Evolutionary conservation across 2,888 invertebrate species (phyloP).

Genomic region (Cyrtodaria siliqua): DNA sequence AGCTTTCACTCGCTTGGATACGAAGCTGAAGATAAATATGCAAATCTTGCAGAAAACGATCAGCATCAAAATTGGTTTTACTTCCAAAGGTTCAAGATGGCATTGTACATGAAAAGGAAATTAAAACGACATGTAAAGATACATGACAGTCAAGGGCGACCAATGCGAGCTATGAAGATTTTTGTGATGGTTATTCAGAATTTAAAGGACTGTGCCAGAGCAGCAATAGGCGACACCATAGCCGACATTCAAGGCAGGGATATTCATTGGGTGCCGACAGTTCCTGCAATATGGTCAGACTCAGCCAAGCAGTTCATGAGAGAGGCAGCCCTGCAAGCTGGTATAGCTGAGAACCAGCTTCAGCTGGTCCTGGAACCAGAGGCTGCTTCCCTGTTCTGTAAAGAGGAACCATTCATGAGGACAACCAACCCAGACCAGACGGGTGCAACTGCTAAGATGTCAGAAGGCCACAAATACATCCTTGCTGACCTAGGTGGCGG

Average conservation of each 20-base stretch:
- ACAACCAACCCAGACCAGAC: neutral
- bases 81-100: conserved; percentile 50
- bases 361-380: conserved; percentile 47
- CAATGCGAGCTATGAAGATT: conserved; percentile 21
- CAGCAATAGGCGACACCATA: conserved; percentile 2
- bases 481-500: conserved; percentile 43
- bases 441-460: neutral
- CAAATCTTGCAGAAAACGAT: neutral
- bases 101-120: conserved; percentile 21
- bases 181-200: conserved; percentile 27
- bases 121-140: conserved; percentile 18
- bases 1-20: neutral
- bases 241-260: conserved; percentile 14
- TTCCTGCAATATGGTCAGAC: conserved; percentile 49
- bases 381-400: conserved; percentile 48
- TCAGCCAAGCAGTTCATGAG: conserved; percentile 47
- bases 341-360: conserved; percentile 22
- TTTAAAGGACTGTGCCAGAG: conserved; percentile 13
- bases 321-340: conserved; percentile 42
- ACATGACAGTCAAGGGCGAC: conserved; percentile 28
- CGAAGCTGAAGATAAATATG: neutral
- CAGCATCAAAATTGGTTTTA: conserved; percentile 26
- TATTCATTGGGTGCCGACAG: conserved; percentile 27
- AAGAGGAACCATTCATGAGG: neutral
- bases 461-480: conserved; percentile 26